Conservation (phyloP, 2,797 vertebrate genomes). For the Gobio occitaniae region DNA sequence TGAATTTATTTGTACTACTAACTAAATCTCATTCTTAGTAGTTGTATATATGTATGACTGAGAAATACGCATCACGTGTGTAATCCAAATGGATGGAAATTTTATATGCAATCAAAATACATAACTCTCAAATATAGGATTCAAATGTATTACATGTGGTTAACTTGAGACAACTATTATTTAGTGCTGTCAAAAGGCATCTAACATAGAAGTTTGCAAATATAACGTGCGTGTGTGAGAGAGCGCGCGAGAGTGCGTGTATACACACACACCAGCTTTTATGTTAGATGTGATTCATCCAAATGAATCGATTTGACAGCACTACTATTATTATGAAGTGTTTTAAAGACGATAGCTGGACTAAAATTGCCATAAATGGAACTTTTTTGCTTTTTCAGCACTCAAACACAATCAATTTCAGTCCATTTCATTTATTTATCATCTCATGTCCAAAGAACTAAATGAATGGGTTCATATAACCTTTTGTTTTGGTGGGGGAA, state of each 20-base stretch:
- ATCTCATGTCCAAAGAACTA: not conserved
- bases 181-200: not conserved
- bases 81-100: not conserved
- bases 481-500: not conserved
- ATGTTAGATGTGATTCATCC: not conserved
- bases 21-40: not conserved
- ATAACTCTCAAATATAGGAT: not conserved
- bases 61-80: not conserved
- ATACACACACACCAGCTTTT: not conserved
- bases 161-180: not conserved
- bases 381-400: slow-evolving; percentile 19
- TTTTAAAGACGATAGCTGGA: not conserved
- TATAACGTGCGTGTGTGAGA: not conserved
- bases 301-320: not conserved
- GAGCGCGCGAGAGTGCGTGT: too few relatives aligned
- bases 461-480: slow-evolving; percentile 24
- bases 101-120: not conserved
- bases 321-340: not conserved
- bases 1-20: not conserved
- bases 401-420: slow-evolving; percentile 21
- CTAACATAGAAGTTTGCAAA: not conserved
- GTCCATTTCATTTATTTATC: not conserved
- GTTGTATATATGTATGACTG: too few relatives aligned
- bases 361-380: not conserved
- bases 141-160: not conserved